Base-by-base conservation (phyloP, 1,140 invertebrate genomes). In the Holotrichia oblita region DNA sequence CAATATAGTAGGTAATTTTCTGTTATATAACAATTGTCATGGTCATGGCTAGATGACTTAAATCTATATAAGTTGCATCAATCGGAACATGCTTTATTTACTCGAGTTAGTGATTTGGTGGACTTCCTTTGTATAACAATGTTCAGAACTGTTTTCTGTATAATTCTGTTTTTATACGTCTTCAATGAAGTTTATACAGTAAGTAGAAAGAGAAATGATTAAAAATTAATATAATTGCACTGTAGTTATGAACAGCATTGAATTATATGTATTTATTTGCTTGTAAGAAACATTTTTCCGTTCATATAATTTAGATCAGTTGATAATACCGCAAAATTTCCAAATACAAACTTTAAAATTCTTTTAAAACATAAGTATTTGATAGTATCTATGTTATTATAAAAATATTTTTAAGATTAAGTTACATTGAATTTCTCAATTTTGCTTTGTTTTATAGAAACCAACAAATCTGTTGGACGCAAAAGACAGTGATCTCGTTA, bases 11-110 rank as follows among this genome's bases (percentile, higher is more conserved):
- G 22, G 9, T 69, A 69, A 69, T 69, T 69, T 69, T 24, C 20
- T 69, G 8, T 69, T 69, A 69, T 34, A 34, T 69, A 69, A 69
- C 61, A 34, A 69, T 69, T 69, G 61, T 34, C 61, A 69, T 14
- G 61, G 61, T 69, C 61, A 69, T 69, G 61, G 61, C 10, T 69
- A 69, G 61, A 69, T 27, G 61, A 27, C 8, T 69, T 69, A 69
- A 27, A 69, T 27, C 20, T 69, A 69, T 69, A 69, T 69, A 69
- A 69, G 61, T 69, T 24, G 24, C 61, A 69, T 69, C 61, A 69
- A 69, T 34, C 22, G 27, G 20, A 69, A 34, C 61, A 27, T 22
- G 22, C 12, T 69, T 34, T 10, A 34, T 69, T 69, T 69, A 22
- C 8, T 69, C 3, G 12, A 69, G 22, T 69, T 69, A 69, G 61